These are phyloP conservation scores for Capreolus pygargus DNA, from an alignment of 2,113 vertebrate genomes.

Conservation along the genomic window DNA sequence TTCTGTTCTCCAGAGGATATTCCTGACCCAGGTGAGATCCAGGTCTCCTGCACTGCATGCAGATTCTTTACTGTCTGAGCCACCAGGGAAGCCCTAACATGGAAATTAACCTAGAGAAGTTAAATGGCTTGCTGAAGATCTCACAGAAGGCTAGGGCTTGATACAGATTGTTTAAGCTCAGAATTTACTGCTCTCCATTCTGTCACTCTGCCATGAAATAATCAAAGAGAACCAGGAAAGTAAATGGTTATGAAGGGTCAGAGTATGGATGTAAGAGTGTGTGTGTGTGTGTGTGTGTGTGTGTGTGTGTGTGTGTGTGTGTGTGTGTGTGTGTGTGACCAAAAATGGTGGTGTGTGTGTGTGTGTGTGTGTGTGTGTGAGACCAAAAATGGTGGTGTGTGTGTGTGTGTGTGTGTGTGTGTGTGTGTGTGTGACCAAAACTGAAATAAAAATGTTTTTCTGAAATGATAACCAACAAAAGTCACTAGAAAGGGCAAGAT, in stretches of 20 bases:
- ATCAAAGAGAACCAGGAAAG: background rate
- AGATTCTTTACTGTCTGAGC: background rate
- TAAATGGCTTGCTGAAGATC: background rate
- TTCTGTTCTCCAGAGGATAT: background rate
- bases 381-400: background rate
- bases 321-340: too few species aligned
- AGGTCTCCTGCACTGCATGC: background rate
- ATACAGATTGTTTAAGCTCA: background rate
- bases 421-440: background rate
- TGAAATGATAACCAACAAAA: background rate
- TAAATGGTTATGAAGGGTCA: background rate
- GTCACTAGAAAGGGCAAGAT: background rate
- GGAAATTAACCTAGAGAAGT: background rate
- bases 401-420: background rate
- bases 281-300: background rate
- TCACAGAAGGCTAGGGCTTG: background rate
- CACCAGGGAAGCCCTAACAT: background rate
- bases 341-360: too few species aligned
- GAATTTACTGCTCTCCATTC: background rate
- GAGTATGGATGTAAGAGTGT: background rate
- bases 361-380: background rate
- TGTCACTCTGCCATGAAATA: too few species aligned
- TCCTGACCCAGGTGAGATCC: background rate
- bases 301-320: background rate
- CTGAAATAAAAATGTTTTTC: background rate